Evolutionary conservation across 2,888 invertebrate species (phyloP).

Genomic region (Nemurella pictetii): DNA sequence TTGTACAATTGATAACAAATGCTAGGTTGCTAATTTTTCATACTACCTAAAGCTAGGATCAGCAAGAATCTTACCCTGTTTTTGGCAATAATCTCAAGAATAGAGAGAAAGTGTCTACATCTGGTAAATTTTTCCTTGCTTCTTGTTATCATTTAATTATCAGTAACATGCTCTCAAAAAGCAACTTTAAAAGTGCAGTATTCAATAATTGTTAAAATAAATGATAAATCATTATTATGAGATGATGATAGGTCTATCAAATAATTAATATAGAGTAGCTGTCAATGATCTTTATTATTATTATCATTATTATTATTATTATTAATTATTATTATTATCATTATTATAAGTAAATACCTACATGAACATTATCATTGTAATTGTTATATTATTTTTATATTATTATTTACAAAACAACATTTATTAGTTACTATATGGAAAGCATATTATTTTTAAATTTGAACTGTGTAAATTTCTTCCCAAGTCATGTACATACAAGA

Average conservation of each 20-base stretch:
- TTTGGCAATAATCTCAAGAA: background rate
- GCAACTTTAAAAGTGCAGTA: background rate
- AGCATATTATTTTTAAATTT: background rate
- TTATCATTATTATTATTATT: constrained; percentile 29
- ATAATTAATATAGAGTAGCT: constrained; percentile 3
- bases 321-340: constrained; percentile 26
- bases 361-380: background rate
- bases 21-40: background rate
- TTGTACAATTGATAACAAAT: background rate
- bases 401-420: constrained; percentile 5
- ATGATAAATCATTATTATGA: background rate
- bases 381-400: too few relatives aligned
- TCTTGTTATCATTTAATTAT: background rate
- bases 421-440: background rate
- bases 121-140: background rate
- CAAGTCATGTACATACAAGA: constrained; percentile 34
- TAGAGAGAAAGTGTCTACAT: background rate
- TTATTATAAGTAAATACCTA: background rate
- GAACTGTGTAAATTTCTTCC: constrained; percentile 33
- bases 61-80: too few relatives aligned
- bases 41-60: background rate
- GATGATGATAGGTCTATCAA: background rate
- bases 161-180: background rate
- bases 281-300: constrained; percentile 14
- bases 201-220: background rate